A percentile compares a stretch with the other conserved stretches of the same genome.
Conservation (phyloP, 2,113 vertebrate genomes). For the Malurus elegans region DNA sequence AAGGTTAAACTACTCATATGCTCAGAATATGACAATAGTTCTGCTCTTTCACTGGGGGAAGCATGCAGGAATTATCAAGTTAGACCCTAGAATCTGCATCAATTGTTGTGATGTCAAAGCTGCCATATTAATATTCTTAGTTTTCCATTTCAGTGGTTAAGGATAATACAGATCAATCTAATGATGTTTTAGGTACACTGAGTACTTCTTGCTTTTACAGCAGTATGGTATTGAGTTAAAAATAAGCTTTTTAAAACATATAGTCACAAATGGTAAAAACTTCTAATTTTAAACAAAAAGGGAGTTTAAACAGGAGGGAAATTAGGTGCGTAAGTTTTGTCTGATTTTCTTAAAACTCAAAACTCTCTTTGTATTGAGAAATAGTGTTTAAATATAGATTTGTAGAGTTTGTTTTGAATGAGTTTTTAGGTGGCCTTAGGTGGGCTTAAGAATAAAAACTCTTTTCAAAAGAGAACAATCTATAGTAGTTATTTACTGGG, state of each 20-base stretch:
- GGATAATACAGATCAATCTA: slow-evolving; percentile 67
- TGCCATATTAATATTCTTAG: slow-evolving; percentile 72
- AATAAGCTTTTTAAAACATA: slow-evolving; percentile 21
- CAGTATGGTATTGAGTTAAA: slow-evolving; percentile 24
- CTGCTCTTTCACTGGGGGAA: slow-evolving; percentile 46
- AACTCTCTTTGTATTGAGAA: fast-evolving
- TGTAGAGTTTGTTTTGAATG: background rate
- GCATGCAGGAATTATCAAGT: slow-evolving; percentile 67
- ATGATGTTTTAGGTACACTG: slow-evolving; percentile 44
- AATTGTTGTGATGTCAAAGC: slow-evolving; percentile 72
- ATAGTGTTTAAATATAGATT: background rate
- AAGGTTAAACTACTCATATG: slow-evolving; percentile 22
- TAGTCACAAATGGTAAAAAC: slow-evolving; percentile 27
- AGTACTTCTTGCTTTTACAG: slow-evolving; percentile 21
- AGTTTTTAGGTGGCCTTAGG: background rate
- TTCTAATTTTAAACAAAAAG: background rate
- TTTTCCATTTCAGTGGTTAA: slow-evolving; percentile 68
- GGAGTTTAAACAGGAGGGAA: background rate
- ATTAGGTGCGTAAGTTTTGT: background rate
- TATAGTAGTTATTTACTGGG: background rate
- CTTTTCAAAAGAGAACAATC: background rate
- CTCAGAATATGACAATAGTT: slow-evolving; percentile 54
- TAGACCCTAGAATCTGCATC: slow-evolving; percentile 72
- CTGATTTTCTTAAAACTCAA: background rate
- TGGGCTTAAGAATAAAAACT: background rate